Percentiles rank a stretch among this genome's conserved stretches.
Conservation (phyloP, 2,113 vertebrate genomes). For the Pollimyrus isidori region DNA sequence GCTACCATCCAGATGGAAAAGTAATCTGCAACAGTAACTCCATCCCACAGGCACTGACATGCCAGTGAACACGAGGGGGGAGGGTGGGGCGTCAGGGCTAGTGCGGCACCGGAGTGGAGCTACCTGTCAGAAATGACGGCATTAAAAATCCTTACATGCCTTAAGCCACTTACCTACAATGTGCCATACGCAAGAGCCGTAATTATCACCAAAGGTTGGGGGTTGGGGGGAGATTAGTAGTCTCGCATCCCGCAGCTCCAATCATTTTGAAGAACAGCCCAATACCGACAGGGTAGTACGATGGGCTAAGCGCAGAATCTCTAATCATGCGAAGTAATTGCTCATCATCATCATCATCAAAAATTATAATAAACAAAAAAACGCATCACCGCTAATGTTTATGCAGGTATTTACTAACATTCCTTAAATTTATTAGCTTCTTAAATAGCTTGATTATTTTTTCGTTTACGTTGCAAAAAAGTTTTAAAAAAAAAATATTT, state of each 20-base stretch:
- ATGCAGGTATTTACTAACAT: background rate
- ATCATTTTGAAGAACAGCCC: background rate
- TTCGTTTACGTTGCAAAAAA: background rate
- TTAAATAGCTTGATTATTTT: background rate
- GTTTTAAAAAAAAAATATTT: no score
- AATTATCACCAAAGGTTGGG: background rate
- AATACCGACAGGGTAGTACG: background rate
- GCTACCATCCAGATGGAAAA: slow-evolving; percentile 39
- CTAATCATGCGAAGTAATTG: background rate
- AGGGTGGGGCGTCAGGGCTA: background rate
- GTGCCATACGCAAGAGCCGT: background rate
- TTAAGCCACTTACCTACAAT: background rate
- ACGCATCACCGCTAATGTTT: background rate
- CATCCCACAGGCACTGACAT: slow-evolving; percentile 42
- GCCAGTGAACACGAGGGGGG: slow-evolving; percentile 23
- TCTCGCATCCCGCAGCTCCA: background rate
- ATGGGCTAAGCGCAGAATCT: background rate
- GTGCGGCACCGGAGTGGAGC: background rate
- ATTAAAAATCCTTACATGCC: background rate
- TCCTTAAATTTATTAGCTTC: background rate
- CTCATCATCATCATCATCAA: background rate
- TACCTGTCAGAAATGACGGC: slow-evolving; percentile 16
- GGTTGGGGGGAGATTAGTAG: background rate
- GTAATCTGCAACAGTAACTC: slow-evolving; percentile 38
- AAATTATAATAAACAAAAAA: background rate